phyloP scores from a whole-genome alignment of 2,113 vertebrate species.

The Dromaius novaehollandiae region DNA sequence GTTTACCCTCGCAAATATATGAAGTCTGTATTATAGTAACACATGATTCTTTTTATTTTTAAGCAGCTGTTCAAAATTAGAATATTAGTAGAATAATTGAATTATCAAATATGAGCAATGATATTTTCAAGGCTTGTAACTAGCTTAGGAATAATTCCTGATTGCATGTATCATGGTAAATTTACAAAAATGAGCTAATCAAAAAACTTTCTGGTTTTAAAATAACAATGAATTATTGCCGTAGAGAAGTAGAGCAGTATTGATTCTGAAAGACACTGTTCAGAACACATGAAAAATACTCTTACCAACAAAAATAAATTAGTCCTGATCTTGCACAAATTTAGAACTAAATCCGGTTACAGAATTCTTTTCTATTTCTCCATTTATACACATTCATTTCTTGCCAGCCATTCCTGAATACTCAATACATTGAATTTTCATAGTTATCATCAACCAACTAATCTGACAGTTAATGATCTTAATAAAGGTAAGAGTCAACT shows the following conservation, averaged over 20 bases:
- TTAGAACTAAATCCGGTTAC: neutral
- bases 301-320: neutral
- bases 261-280: neutral
- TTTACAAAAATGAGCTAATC: neutral
- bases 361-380: neutral
- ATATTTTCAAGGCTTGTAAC: neutral
- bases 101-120: neutral
- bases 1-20: neutral
- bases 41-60: neutral
- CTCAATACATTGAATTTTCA: neutral
- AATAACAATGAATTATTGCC: neutral
- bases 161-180: neutral
- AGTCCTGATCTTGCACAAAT: neutral
- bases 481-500: neutral
- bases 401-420: neutral
- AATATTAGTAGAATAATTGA: neutral
- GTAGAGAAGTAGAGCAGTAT: neutral
- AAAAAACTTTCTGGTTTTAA: neutral
- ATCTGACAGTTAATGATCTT: neutral
- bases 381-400: neutral
- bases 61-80: neutral
- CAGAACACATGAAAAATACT: neutral
- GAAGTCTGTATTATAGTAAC: neutral
- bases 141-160: fast-evolving
- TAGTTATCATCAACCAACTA: neutral